These are phyloP conservation scores for Philhelius pedissequus DNA, from an alignment of 2,888 invertebrate species.

Conservation along the genomic window DNA sequence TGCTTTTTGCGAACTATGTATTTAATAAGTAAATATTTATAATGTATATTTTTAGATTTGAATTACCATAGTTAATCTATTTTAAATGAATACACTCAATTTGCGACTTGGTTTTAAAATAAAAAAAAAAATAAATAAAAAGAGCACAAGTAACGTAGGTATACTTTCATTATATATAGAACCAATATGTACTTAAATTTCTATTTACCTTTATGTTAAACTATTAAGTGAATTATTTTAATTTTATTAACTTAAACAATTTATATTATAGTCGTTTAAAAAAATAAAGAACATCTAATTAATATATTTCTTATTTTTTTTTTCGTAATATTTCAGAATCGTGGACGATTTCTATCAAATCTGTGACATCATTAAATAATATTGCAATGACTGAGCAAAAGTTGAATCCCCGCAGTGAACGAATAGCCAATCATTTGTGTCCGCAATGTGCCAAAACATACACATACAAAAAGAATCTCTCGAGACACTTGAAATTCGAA, in stretches of 20 bases:
- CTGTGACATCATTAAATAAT: slow-evolving; percentile 77
- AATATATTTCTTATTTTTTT: slow-evolving; percentile 56
- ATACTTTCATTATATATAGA: no score
- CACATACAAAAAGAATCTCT: slow-evolving; percentile 81
- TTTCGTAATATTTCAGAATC: slow-evolving; percentile 72
- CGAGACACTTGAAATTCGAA: slow-evolving; percentile 81
- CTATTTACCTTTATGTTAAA: neutral
- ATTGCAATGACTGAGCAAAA: slow-evolving; percentile 70
- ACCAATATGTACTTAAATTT: neutral
- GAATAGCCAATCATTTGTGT: slow-evolving; percentile 77
- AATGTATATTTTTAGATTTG: no score
- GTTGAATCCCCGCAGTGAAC: slow-evolving; percentile 17
- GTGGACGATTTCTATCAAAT: slow-evolving; percentile 76
- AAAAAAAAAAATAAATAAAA: slow-evolving; percentile 31
- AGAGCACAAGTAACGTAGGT: slow-evolving; percentile 61
- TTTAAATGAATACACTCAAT: neutral
- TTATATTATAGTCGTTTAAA: neutral
- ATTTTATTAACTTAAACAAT: neutral
- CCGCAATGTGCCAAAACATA: slow-evolving; percentile 81
- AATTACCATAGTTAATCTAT: neutral
- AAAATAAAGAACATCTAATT: neutral
- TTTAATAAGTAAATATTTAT: neutral
- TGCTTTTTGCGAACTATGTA: neutral
- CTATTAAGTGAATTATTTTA: slow-evolving; percentile 14
- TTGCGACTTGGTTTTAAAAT: neutral